phyloP scores from a whole-genome alignment of 2,888 invertebrate species.

The Hetaerina titia region DNA sequence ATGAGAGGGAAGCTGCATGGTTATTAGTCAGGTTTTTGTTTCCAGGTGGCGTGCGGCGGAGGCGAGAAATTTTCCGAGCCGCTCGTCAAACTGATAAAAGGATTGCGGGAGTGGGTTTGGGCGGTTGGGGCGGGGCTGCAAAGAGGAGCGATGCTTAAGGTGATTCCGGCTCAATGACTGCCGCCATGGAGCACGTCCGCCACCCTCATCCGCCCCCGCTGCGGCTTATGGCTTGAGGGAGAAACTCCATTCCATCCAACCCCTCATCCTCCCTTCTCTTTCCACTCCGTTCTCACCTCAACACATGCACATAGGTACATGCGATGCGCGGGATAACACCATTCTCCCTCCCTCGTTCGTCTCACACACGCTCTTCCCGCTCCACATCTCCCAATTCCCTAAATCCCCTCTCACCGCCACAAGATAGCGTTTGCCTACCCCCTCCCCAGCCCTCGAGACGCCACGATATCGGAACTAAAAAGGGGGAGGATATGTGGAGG shows the following conservation, averaged over 20 bases:
- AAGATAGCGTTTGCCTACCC: background rate
- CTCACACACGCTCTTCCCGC: background rate
- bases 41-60: background rate
- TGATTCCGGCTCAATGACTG: background rate
- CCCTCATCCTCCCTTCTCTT: background rate
- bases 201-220: background rate
- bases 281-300: too few species aligned
- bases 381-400: background rate
- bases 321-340: too few species aligned
- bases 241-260: background rate
- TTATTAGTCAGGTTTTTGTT: background rate
- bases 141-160: background rate
- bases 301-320: too few species aligned
- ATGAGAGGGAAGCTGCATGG: background rate
- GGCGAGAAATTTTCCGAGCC: conserved; percentile 23
- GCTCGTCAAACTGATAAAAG: conserved; percentile 15
- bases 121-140: background rate
- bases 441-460: background rate
- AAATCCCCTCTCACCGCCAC: background rate
- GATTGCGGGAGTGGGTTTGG: background rate
- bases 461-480: background rate
- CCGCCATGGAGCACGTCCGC: background rate
- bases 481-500: background rate
- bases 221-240: background rate
- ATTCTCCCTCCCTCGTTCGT: background rate